Conservation (phyloP, 2,113 vertebrate genomes). For the Pachyramphus minor region DNA sequence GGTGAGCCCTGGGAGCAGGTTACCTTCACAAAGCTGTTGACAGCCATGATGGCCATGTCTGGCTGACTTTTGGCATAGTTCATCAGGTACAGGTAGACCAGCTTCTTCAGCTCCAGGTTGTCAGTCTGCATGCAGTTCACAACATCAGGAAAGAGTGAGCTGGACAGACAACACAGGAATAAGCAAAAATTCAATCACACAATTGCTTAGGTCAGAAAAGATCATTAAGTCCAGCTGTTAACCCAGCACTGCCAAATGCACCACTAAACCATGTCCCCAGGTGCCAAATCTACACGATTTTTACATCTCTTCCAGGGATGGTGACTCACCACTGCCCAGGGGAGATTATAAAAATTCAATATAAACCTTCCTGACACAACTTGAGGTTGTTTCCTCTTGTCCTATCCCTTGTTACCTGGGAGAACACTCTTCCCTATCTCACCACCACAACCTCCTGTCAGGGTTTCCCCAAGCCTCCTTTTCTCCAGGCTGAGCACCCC, state of each 20-base stretch:
- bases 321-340: not conserved
- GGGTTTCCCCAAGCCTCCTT: not conserved
- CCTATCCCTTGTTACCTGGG: not conserved
- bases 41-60: slow-evolving; percentile 99
- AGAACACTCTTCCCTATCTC: not conserved
- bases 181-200: not conserved
- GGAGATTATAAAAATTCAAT: not conserved
- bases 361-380: not conserved
- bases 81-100: slow-evolving; percentile 98
- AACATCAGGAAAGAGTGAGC: slow-evolving; percentile 96
- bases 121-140: slow-evolving; percentile 99
- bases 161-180: slow-evolving; percentile 30
- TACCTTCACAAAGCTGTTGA: slow-evolving; percentile 99
- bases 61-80: slow-evolving; percentile 99
- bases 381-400: not conserved
- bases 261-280: not conserved
- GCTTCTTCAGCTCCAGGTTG: slow-evolving; percentile 97
- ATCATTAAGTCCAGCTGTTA: not conserved
- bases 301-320: not conserved
- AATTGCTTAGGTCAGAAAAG: not conserved
- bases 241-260: not conserved
- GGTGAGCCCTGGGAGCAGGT: not conserved
- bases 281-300: not conserved
- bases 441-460: fast-evolving
- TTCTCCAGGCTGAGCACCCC: not conserved